Percentiles rank a stretch among this genome's conserved stretches.
phyloP scores from a whole-genome alignment of 2,113 vertebrate genomes.

The Ochotona curzoniae region DNA sequence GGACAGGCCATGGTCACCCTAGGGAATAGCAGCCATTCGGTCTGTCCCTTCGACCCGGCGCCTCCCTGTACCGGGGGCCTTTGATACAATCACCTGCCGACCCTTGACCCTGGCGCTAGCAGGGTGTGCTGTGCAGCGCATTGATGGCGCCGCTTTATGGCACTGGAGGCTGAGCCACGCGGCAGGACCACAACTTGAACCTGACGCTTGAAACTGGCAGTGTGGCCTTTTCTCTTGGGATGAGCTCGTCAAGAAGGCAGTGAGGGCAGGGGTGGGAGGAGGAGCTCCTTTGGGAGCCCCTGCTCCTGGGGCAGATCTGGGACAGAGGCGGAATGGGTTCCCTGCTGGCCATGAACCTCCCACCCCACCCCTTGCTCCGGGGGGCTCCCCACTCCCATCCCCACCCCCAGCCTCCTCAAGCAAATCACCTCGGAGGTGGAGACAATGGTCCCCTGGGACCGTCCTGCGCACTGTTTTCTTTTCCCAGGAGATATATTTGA shows the following conservation, averaged over 20 bases:
- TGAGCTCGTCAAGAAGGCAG: background rate
- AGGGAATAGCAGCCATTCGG: background rate
- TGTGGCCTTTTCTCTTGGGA: background rate
- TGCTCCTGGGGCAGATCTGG: background rate
- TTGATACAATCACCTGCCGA: no score
- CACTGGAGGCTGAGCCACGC: background rate
- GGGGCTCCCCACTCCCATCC: background rate
- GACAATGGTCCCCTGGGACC: constrained; percentile 32
- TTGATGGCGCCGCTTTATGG: background rate
- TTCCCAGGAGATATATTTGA: constrained; percentile 76
- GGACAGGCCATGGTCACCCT: rapidly evolving
- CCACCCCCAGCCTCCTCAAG: background rate
- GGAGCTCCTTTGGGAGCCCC: no score
- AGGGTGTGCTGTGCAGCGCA: background rate
- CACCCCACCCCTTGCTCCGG: rapidly evolving
- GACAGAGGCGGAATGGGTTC: no score
- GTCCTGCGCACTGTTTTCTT: constrained; percentile 73
- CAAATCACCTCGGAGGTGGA: constrained; percentile 48
- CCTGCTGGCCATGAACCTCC: background rate
- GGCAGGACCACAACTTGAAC: background rate
- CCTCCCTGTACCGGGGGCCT: background rate
- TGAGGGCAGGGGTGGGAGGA: no score
- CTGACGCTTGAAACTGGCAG: background rate
- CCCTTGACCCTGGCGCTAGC: rapidly evolving
- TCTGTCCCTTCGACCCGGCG: background rate